Conservation (phyloP, 2,113 vertebrate species). For the Spilogale gracilis region DNA sequence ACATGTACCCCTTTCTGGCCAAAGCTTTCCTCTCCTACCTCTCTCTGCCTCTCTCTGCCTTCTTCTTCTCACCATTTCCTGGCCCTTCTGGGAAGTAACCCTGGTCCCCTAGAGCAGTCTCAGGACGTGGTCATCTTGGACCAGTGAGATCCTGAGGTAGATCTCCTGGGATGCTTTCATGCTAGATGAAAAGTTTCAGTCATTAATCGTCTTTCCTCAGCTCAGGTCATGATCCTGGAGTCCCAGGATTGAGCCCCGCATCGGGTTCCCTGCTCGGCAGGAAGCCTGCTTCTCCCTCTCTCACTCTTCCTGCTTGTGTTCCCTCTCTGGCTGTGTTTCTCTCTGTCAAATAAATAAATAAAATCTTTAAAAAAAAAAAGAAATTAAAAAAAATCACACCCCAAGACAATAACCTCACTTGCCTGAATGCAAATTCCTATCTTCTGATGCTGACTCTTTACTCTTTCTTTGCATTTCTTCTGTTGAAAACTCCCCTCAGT, state of each 20-base stretch:
- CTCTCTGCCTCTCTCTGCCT: not conserved
- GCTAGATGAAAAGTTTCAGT: not conserved
- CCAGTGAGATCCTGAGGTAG: not conserved
- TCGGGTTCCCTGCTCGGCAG: no score
- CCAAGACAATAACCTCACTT: not conserved
- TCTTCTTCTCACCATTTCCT: not conserved
- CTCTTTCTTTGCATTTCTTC: not conserved
- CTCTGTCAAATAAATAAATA: no score
- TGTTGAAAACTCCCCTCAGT: not conserved
- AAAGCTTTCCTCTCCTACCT: not conserved
- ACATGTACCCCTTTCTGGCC: rapidly evolving
- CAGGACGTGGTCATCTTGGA: not conserved
- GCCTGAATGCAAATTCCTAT: not conserved
- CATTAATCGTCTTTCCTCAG: no score
- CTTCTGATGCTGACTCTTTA: not conserved
- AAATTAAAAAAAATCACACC: not conserved
- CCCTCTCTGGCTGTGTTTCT: no score
- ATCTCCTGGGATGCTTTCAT: not conserved
- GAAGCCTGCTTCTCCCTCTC: no score
- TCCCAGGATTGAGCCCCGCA: no score
- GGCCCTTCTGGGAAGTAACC: not conserved
- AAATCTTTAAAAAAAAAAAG: no score
- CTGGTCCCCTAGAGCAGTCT: not conserved
- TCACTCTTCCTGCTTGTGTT: no score
- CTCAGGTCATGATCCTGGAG: no score